Conservation (phyloP, 2,797 vertebrate genomes). For the Taeniopygia guttata region DNA sequence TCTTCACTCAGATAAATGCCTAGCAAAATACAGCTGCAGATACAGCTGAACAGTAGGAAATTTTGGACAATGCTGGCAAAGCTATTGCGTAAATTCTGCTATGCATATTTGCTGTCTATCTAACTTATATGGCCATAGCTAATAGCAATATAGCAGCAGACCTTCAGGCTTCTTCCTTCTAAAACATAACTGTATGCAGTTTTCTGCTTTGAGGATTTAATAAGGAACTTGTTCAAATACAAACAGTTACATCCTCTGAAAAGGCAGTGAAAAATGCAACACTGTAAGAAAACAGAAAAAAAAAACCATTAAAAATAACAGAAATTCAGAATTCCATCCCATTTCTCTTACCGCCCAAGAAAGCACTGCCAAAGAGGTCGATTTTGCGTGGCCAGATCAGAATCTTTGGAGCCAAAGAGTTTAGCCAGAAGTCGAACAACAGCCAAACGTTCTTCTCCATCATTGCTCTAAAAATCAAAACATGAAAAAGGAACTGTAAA, state of each 20-base stretch:
- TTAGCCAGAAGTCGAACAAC: conserved; percentile 95
- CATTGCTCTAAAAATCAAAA: conserved; percentile 88
- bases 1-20: neutral
- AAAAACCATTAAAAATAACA: neutral
- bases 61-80: neutral
- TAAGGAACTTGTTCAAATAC: neutral
- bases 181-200: neutral
- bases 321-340: neutral
- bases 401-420: conserved; percentile 97
- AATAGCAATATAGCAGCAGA: neutral
- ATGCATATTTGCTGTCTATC: neutral
- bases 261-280: neutral
- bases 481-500: neutral
- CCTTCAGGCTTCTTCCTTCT: neutral
- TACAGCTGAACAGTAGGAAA: neutral
- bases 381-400: conserved; percentile 96
- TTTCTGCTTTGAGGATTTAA: neutral
- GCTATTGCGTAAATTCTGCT: neutral
- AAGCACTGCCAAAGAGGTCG: conserved; percentile 98
- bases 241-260: neutral
- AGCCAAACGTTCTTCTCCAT: conserved; percentile 95
- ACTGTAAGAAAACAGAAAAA: neutral
- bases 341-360: conserved; percentile 86
- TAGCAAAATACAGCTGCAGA: neutral
- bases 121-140: neutral